Base-by-base conservation (phyloP, 2,113 vertebrate genomes). In the Leucoraja erinaceus region DNA sequence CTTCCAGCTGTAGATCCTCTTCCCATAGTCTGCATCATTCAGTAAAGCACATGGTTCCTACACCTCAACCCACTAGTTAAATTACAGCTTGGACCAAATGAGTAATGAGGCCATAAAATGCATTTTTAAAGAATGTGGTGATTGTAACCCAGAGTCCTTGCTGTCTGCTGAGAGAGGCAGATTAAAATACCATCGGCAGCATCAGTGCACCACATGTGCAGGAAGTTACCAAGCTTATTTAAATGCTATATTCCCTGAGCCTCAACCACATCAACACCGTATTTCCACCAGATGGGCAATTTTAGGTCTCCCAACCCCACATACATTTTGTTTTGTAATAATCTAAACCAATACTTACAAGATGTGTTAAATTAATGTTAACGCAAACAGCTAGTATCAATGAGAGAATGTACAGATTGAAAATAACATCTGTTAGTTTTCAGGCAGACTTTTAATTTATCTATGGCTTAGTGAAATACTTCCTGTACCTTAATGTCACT, bases 321-420 rank as follows among this genome's bases (percentile, higher is more conserved):
- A 0, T 20, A 18, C 16, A 38, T 79, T 16, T 79, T 47, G 38
- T 47, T 81, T 47, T 54, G 33, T 18, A 54, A 18, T 47, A 22
- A 54, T 47, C 78, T 22, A 18, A 88, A 63, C 59, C 31, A 56
- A 31, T 63, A 63, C 28, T 63, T 16, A 61, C 25, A n/a, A 12
- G 59, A 88, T 28, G 59, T 86, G 83, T 86, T 61, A 86, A 86
- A 86, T 54, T 61, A 54, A 63, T 61, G 56, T 59, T 88, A 88
- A 88, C 11, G 16, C n/a, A 88, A 88, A 88, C 14, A 63, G 47
- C 59, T n/a, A 56, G 11, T 88, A 28, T 31, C 63, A n/a, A 63
- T 16, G 25, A 25, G 83, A 86, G 59, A 63, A 61, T 47, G 5
- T 0, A 5, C 0, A 28, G 25, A 31, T 66, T 63, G 25, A 88